phyloP scores from a whole-genome alignment of 2,888 invertebrate genomes.

The Heliconius ethilla region DNA sequence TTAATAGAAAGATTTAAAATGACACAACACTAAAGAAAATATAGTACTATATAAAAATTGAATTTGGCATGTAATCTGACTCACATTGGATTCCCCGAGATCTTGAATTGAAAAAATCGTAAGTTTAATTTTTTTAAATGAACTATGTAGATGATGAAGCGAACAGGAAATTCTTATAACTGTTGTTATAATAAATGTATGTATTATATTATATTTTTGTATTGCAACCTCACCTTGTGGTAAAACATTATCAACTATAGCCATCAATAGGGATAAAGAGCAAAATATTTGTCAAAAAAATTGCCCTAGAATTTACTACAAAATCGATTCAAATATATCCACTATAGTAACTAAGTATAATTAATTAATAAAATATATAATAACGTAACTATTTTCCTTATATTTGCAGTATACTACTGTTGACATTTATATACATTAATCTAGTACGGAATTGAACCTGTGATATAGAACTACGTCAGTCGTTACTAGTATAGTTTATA shows the following conservation, averaged over 20 bases:
- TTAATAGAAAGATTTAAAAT: too few species aligned
- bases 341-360: background rate
- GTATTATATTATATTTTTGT: too few species aligned
- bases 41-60: background rate
- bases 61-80: too few species aligned
- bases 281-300: background rate
- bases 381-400: background rate
- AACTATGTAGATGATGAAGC: background rate
- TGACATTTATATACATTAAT: background rate
- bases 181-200: background rate
- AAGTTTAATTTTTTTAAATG: background rate
- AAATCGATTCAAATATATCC: background rate
- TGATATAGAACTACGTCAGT: background rate
- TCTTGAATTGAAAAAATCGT: background rate
- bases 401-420: too few species aligned
- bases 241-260: too few species aligned
- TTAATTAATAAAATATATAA: background rate
- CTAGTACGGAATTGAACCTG: background rate
- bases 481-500: too few species aligned
- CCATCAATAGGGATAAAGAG: too few species aligned
- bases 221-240: background rate
- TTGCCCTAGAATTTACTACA: background rate
- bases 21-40: background rate
- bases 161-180: constrained; percentile 1
- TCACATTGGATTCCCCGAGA: background rate